phyloP scores from a whole-genome alignment of 1,140 invertebrate species.

The Zaprionus tsacasi region DNA sequence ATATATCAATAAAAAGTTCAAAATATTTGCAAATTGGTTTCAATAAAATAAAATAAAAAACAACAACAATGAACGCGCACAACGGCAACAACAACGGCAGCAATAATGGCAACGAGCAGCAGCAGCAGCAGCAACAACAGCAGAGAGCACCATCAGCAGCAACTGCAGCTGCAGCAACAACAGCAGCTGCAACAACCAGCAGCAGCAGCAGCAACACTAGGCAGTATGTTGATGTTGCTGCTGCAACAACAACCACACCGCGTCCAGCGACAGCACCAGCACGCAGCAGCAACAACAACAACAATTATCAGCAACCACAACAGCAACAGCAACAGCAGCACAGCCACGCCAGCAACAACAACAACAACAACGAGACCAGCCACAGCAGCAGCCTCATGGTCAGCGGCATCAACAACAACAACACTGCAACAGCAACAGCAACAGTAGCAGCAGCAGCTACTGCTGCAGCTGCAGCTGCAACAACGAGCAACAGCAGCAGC shows the following conservation, averaged over 20 bases:
- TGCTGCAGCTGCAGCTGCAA: conserved; percentile 23
- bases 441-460: conserved; percentile 14
- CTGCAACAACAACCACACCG: conserved; percentile 21
- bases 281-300: conserved; percentile 49
- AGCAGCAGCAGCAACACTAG: conserved; percentile 50
- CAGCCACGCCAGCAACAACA: conserved; percentile 27
- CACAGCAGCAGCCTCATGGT: conserved; percentile 27
- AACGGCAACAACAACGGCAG: conserved; percentile 36
- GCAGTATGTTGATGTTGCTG: conserved; percentile 28
- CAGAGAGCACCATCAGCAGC: not conserved
- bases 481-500: conserved; percentile 28
- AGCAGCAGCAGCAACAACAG: conserved; percentile 18
- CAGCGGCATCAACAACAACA: conserved; percentile 40
- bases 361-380: conserved; percentile 49
- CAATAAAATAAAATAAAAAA: conserved; percentile 23
- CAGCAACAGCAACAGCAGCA: conserved; percentile 42
- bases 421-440: conserved; percentile 38
- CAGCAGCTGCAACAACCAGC: conserved; percentile 41
- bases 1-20: conserved; percentile 23
- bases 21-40: conserved; percentile 7
- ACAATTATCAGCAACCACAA: conserved; percentile 35
- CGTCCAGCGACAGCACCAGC: conserved; percentile 61
- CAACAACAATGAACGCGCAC: conserved; percentile 58
- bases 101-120: not conserved
- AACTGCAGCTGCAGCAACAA: conserved; percentile 55